Percentiles rank a stretch among this genome's conserved stretches.
phyloP scores from a whole-genome alignment of 2,888 invertebrate species.

The Ypsolopha scabrella region DNA sequence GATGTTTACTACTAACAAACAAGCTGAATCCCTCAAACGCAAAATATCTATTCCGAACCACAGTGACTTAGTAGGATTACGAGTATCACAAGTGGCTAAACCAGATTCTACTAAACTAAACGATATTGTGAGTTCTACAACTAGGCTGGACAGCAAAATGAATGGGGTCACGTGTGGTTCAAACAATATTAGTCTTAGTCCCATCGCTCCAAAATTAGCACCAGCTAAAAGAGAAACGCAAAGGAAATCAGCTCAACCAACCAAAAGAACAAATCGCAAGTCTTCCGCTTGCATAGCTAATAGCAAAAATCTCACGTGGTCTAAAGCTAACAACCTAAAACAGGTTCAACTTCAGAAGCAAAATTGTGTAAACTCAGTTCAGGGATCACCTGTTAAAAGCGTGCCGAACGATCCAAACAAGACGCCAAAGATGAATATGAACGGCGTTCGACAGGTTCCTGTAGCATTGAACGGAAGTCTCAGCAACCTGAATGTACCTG shows the following conservation, averaged over 20 bases:
- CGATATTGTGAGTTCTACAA: conserved; percentile 54
- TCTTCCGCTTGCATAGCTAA: conserved; percentile 62
- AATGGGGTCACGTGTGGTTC: conserved; percentile 61
- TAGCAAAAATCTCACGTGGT: conserved; percentile 60
- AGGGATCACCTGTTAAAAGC: conserved; percentile 23
- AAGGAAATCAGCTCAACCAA: conserved; percentile 29
- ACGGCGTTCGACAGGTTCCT: conserved; percentile 51
- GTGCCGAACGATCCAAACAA: conserved; percentile 39
- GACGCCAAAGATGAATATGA: conserved; percentile 53
- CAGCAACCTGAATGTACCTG: conserved; percentile 47
- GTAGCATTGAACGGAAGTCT: conserved; percentile 50
- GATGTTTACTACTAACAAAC: conserved; percentile 23
- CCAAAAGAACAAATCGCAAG: conserved; percentile 53
- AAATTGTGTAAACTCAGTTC: conserved; percentile 40
- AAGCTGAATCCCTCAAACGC: conserved; percentile 22
- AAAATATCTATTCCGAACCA: conserved; percentile 44
- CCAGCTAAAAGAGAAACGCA: conserved; percentile 37
- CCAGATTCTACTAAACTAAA: conserved; percentile 11
- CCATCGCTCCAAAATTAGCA: conserved; percentile 31
- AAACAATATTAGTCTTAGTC: conserved; percentile 50
- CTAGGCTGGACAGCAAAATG: conserved; percentile 58
- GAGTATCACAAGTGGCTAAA: conserved; percentile 23
- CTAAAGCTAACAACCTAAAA: conserved; percentile 59
- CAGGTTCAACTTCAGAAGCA: conserved; percentile 56
- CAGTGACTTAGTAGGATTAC: conserved; percentile 27